Base-by-base conservation (phyloP, 1,140 invertebrate genomes). In the Mizuhopecten yessoensis region DNA sequence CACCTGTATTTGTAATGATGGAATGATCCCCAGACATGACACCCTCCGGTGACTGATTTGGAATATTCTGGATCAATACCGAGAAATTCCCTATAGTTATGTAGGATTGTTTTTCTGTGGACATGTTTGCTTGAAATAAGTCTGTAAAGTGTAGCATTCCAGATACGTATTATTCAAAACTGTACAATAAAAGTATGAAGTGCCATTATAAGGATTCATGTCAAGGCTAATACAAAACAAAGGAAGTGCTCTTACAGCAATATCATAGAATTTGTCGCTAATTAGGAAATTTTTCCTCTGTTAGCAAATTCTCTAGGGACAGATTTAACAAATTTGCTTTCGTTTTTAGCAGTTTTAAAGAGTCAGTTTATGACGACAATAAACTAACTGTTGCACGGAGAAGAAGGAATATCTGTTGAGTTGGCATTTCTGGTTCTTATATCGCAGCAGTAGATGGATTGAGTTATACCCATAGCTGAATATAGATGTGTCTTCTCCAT, bases 41-140 rank as follows among this genome's bases (percentile, higher is more conserved):
- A 5, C 11, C 17, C n/a, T 3, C 57, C 57, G 10, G 3, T 7
- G 3, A 75, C 29, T 75, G 0, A 17, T 29, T 29, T 75, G 57
- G 57, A 75, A 75, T 13, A 75, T 75, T 75, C 57, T 29, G 3
- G n/a, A 75, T 75, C 57, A 75, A 75, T 75, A 75, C 57, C n/a
- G 29, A n/a, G 29, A 75, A 29, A 13, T 29, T 75, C n/a, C 29
- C 23, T 29, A 3, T 75, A 75, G 57, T 75, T 75, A 29, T 75
- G 13, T 29, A 75, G 57, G 9, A 17, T 75, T 75, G 5, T 75
- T 29, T 75, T 39, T 39, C 36, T 39, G 7, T 75, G 23, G n/a
- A 29, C 17, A 45, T 75, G 57, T 29, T 75, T n/a, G 57, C 29
- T 75, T 75, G n/a, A 29, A 75, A 75, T 75, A 5, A 39, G 23